Percentiles rank a stretch among this genome's conserved stretches.
Evolutionary conservation across 2,888 invertebrate species (phyloP).

Genomic region (Schrankia costaestrigalis): DNA sequence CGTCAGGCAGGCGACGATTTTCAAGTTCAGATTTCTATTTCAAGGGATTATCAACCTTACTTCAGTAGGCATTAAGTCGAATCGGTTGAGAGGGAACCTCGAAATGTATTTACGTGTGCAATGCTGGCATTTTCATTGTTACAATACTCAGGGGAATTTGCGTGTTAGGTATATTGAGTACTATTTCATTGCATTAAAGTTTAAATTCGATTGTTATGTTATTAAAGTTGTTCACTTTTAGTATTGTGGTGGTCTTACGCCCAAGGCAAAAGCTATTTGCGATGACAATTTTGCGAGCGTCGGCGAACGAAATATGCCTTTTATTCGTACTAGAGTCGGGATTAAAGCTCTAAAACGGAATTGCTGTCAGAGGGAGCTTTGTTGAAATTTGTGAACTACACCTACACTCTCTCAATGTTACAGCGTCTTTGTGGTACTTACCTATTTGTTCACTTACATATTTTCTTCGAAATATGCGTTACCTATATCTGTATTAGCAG

Average conservation of each 20-base stretch:
- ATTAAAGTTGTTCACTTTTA: slow-evolving; percentile 26
- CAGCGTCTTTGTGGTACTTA: background rate
- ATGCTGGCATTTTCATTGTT: slow-evolving; percentile 79
- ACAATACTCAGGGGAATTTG: slow-evolving; percentile 53
- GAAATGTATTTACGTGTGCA: slow-evolving; percentile 78
- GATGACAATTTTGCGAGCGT: slow-evolving; percentile 79
- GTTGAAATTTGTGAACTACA: slow-evolving; percentile 67
- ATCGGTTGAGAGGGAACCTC: slow-evolving; percentile 47
- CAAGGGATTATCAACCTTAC: slow-evolving; percentile 70
- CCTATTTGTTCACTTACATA: background rate
- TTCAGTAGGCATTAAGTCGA: slow-evolving; percentile 55
- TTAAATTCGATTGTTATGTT: slow-evolving; percentile 24
- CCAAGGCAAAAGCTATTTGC: slow-evolving; percentile 77
- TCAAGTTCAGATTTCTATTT: slow-evolving; percentile 77
- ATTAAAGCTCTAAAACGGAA: slow-evolving; percentile 79
- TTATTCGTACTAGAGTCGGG: slow-evolving; percentile 75
- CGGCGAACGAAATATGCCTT: slow-evolving; percentile 80
- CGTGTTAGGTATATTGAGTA: slow-evolving; percentile 22
- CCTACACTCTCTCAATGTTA: slow-evolving; percentile 38
- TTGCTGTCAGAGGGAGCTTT: slow-evolving; percentile 72
- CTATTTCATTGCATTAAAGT: slow-evolving; percentile 12
- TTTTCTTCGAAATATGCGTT: too few species aligned
- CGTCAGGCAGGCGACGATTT: slow-evolving; percentile 79
- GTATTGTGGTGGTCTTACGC: slow-evolving; percentile 48
- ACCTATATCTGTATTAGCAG: too few species aligned